These are phyloP conservation scores for Saturnia japonica DNA, from an alignment of 2,888 invertebrate species.

Conservation along the genomic window DNA sequence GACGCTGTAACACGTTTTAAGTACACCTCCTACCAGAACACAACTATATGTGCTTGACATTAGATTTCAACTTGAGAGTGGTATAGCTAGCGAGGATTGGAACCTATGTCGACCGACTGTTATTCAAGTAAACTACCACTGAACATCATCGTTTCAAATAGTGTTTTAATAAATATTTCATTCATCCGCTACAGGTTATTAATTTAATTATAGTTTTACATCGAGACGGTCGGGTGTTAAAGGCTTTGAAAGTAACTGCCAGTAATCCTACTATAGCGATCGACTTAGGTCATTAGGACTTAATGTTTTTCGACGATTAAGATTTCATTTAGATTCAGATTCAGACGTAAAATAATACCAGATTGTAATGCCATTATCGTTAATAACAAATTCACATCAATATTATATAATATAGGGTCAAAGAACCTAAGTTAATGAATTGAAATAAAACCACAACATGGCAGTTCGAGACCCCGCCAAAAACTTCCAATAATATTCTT, in stretches of 20 bases:
- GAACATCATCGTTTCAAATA: not conserved
- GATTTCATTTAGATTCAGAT: too few species aligned
- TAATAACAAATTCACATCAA: too few species aligned
- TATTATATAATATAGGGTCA: too few species aligned
- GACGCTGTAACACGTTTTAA: too few species aligned
- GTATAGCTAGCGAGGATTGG: too few species aligned
- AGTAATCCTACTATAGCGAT: not conserved
- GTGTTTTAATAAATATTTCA: not conserved
- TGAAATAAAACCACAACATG: too few species aligned
- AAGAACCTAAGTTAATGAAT: too few species aligned
- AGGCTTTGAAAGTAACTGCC: not conserved
- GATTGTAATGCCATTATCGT: not conserved
- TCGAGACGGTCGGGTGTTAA: not conserved
- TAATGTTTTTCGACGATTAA: not conserved
- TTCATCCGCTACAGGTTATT: not conserved
- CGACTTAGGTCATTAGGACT: not conserved
- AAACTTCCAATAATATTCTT: not conserved
- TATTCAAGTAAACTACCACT: not conserved
- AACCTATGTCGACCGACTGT: too few species aligned
- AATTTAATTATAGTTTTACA: constrained; percentile 4
- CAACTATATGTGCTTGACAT: too few species aligned
- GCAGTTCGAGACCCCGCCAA: too few species aligned
- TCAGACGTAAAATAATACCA: not conserved
- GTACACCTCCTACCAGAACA: too few species aligned
- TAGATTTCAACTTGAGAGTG: too few species aligned